Percentiles rank a stretch among this genome's conserved stretches.
These are phyloP conservation scores for Gasterosteus nipponicus DNA, from an alignment of 2,113 vertebrate species.

Conservation along the genomic window DNA sequence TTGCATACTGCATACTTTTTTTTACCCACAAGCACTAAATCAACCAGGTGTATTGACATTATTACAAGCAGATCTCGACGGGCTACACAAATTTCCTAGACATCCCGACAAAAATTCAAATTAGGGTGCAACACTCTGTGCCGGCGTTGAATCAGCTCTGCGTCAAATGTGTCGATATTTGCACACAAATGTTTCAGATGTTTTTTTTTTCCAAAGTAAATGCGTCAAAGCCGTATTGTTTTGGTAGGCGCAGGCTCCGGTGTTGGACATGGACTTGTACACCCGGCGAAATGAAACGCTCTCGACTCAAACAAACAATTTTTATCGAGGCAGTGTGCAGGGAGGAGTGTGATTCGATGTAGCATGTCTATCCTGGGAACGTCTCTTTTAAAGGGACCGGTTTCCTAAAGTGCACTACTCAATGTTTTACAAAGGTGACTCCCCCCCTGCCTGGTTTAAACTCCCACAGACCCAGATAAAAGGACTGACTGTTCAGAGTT, in stretches of 20 bases:
- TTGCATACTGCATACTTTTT: not conserved
- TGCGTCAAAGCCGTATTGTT: slow-evolving; percentile 37
- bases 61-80: slow-evolving; percentile 15
- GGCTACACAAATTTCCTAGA: slow-evolving; percentile 1
- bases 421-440: slow-evolving; percentile 58
- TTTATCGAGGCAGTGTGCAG: slow-evolving; percentile 45
- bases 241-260: slow-evolving; percentile 20
- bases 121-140: slow-evolving; percentile 16
- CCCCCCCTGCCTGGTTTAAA: slow-evolving; percentile 38
- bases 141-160: not conserved
- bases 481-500: slow-evolving; percentile 19
- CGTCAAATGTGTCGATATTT: slow-evolving; percentile 48
- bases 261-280: slow-evolving; percentile 47
- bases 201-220: slow-evolving; percentile 2
- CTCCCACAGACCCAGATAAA: slow-evolving; percentile 33
- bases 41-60: not conserved
- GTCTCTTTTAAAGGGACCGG: slow-evolving; percentile 46
- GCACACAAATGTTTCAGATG: slow-evolving; percentile 48
- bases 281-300: slow-evolving; percentile 55
- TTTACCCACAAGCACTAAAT: not conserved
- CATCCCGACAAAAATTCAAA: slow-evolving; percentile 15
- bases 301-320: slow-evolving; percentile 55
- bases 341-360: slow-evolving; percentile 59
- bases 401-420: slow-evolving; percentile 54
- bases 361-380: slow-evolving; percentile 46